A percentile compares a stretch with the other conserved stretches of the same genome.
These are phyloP conservation scores for Ochotona princeps DNA, from an alignment of 2,113 vertebrate genomes.

Conservation along the genomic window DNA sequence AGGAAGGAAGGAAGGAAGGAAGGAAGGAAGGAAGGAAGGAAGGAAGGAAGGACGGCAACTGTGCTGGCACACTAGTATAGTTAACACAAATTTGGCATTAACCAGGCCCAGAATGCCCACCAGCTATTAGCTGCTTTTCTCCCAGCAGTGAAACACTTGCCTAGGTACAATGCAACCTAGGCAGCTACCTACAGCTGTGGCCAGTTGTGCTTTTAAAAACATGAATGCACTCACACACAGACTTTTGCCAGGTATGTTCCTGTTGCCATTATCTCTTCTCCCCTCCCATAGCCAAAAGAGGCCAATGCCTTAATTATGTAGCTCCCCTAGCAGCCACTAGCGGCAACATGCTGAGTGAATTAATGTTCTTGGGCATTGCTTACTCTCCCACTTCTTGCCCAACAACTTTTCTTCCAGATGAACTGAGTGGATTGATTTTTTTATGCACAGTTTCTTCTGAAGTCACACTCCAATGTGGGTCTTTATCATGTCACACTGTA, in stretches of 20 bases:
- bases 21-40: too few species aligned
- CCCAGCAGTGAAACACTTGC: too few species aligned
- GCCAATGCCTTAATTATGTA: slow-evolving; percentile 59
- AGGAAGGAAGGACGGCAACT: too few species aligned
- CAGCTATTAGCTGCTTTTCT: too few species aligned
- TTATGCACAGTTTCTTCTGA: not conserved
- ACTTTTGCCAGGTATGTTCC: not conserved
- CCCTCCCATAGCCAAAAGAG: not conserved
- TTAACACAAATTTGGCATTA: too few species aligned
- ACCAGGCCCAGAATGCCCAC: too few species aligned
- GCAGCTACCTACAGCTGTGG: too few species aligned
- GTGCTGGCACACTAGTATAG: too few species aligned
- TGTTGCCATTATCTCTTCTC: not conserved
- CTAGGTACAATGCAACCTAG: too few species aligned
- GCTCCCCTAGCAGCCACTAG: slow-evolving; percentile 28
- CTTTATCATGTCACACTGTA: not conserved
- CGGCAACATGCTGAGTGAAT: slow-evolving; percentile 32
- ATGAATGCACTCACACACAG: not conserved
- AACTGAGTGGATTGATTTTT: not conserved
- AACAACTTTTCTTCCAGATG: slow-evolving; percentile 35
- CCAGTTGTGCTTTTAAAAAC: slow-evolving; percentile 18
- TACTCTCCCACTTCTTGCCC: slow-evolving; percentile 57
- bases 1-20: too few species aligned
- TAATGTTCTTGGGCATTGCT: slow-evolving; percentile 59
- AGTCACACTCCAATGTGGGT: not conserved